Evolutionary conservation across 2,113 vertebrate genomes (phyloP).

Genomic region (Dendropsophus ebraccatus): DNA sequence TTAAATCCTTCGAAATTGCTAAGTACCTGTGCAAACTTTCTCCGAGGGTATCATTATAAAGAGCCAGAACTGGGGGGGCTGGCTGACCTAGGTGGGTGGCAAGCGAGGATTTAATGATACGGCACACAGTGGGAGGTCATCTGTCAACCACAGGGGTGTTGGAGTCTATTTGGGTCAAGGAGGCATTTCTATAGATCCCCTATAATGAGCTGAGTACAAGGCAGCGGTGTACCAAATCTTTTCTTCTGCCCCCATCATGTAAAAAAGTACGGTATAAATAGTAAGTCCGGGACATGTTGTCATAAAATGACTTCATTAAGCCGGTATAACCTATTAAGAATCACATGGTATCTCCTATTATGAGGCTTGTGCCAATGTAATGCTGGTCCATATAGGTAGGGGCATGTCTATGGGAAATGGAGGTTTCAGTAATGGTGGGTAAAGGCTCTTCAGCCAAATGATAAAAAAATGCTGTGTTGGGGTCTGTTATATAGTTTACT

Average conservation of each 20-base stretch:
- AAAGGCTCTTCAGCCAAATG: too few species aligned
- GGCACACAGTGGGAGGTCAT: constrained; percentile 1
- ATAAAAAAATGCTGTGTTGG: too few species aligned
- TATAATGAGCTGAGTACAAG: not conserved
- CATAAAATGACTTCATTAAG: not conserved
- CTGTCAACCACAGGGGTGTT: constrained; percentile 1
- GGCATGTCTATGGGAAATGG: too few species aligned
- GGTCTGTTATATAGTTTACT: too few species aligned
- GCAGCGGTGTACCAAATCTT: not conserved
- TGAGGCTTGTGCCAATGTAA: not conserved
- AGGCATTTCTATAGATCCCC: not conserved
- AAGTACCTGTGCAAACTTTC: constrained; percentile 19
- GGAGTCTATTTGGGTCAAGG: constrained; percentile 4
- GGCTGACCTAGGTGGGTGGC: not conserved
- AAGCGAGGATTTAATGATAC: constrained; percentile 15
- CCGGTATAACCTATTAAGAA: not conserved
- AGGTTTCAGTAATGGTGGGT: too few species aligned
- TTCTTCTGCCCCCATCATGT: not conserved
- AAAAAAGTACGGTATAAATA: not conserved
- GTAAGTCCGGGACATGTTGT: not conserved
- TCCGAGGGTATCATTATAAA: constrained; percentile 25
- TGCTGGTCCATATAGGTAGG: too few species aligned
- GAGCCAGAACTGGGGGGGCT: not conserved
- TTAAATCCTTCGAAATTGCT: constrained; percentile 31
- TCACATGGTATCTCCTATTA: not conserved